Percentiles rank a stretch among this genome's conserved stretches.
Conservation (phyloP, 2,797 vertebrate species). For the Echeneis naucrates region DNA sequence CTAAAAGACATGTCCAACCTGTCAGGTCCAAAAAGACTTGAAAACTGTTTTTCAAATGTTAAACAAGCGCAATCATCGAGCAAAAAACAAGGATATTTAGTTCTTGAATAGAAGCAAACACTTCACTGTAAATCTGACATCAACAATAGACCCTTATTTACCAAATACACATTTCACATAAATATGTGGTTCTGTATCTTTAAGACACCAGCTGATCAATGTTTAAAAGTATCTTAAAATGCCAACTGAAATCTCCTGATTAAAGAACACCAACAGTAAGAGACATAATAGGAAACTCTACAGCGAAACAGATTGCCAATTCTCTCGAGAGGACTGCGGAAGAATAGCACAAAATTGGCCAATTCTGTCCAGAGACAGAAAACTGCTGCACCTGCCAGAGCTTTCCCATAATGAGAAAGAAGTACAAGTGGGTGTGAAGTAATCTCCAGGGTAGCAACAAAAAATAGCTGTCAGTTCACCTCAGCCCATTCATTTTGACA, state of each 20-base stretch:
- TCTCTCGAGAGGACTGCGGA: constrained; percentile 31
- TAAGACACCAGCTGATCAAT: constrained; percentile 11
- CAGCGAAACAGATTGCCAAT: constrained; percentile 54
- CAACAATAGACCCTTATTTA: neutral
- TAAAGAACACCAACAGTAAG: constrained; percentile 3
- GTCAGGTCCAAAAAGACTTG: neutral
- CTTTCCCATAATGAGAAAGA: constrained; percentile 48
- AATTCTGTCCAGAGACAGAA: constrained; percentile 45
- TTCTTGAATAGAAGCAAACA: neutral
- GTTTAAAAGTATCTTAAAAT: constrained; percentile 20
- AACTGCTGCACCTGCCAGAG: constrained; percentile 50
- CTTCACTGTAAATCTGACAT: neutral
- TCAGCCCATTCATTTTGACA: constrained; percentile 21
- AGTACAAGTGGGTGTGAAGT: constrained; percentile 33
- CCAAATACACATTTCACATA: neutral
- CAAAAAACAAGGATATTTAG: neutral
- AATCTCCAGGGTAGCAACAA: constrained; percentile 36
- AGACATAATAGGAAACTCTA: constrained; percentile 39
- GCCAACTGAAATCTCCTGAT: constrained; percentile 20
- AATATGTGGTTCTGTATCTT: constrained; percentile 6
- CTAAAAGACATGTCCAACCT: neutral
- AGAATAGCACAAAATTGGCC: constrained; percentile 48
- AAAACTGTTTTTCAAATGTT: neutral
- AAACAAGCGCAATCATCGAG: neutral
- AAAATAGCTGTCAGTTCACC: constrained; percentile 35